Evolutionary conservation across 2,113 vertebrate genomes (phyloP).

Genomic region (Alectura lathami): DNA sequence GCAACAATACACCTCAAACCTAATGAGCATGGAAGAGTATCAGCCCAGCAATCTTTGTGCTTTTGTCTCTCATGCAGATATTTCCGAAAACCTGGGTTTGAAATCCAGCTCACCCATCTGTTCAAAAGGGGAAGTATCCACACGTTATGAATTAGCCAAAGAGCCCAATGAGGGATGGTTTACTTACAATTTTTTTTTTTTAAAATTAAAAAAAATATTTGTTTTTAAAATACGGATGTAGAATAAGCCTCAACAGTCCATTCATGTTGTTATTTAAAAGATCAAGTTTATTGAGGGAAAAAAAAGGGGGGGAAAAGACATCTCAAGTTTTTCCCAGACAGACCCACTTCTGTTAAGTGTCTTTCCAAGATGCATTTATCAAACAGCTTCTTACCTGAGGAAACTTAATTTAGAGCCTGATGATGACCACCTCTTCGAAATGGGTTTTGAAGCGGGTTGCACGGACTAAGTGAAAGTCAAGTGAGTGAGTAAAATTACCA

Average conservation of each 20-base stretch:
- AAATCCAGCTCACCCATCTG: background rate
- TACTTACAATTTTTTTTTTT: background rate
- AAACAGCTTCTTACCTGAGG: background rate
- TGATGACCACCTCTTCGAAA: background rate
- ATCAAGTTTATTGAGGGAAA: background rate
- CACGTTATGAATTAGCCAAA: background rate
- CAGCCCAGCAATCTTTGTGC: background rate
- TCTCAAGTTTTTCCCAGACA: background rate
- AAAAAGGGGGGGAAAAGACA: background rate
- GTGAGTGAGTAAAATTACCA: background rate
- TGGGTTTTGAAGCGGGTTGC: background rate
- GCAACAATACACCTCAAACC: background rate
- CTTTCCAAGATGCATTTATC: background rate
- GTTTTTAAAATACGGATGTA: background rate
- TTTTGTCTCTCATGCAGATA: background rate
- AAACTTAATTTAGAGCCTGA: background rate
- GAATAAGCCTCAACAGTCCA: background rate
- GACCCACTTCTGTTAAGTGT: accelerated
- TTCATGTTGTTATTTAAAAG: background rate
- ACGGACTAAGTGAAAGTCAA: background rate
- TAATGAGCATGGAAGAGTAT: background rate
- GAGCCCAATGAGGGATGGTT: background rate
- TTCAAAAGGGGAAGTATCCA: background rate
- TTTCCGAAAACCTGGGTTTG: background rate
- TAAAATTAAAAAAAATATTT: background rate